Conservation (phyloP, 2,888 invertebrate genomes). For the Heliconius ismenius region DNA sequence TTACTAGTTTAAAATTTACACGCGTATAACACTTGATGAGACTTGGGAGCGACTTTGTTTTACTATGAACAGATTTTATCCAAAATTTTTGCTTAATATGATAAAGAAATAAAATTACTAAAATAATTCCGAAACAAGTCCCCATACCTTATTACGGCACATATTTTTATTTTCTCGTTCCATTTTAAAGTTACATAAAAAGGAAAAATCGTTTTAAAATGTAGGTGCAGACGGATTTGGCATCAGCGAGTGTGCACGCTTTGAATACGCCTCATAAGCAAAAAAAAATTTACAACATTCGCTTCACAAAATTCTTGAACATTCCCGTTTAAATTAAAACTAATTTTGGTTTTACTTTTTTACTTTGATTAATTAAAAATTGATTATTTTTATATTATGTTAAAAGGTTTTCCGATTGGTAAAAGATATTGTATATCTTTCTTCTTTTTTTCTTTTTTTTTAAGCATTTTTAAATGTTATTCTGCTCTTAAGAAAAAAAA, state of each 20-base stretch:
- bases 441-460: too few species aligned
- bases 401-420: not conserved
- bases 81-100: not conserved
- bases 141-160: not conserved
- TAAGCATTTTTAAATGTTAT: too few species aligned
- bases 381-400: not conserved
- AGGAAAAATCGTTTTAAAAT: slow-evolving; percentile 26
- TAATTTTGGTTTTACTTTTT: not conserved
- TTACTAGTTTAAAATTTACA: not conserved
- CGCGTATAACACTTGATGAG: too few species aligned
- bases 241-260: slow-evolving; percentile 22
- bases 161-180: slow-evolving; percentile 17
- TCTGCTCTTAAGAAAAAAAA: too few species aligned
- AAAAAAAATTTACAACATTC: slow-evolving; percentile 23
- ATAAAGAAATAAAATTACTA: not conserved
- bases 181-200: slow-evolving; percentile 6
- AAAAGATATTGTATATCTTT: not conserved
- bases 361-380: not conserved
- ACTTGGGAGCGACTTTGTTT: too few species aligned
- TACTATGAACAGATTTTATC: too few species aligned
- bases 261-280: slow-evolving; percentile 12
- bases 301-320: slow-evolving; percentile 23
- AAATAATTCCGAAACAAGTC: not conserved
- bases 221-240: slow-evolving; percentile 25
- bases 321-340: slow-evolving; percentile 7